Evolutionary conservation across 2,113 vertebrate genomes (phyloP).

Genomic region (Lepidothrix coronata): DNA sequence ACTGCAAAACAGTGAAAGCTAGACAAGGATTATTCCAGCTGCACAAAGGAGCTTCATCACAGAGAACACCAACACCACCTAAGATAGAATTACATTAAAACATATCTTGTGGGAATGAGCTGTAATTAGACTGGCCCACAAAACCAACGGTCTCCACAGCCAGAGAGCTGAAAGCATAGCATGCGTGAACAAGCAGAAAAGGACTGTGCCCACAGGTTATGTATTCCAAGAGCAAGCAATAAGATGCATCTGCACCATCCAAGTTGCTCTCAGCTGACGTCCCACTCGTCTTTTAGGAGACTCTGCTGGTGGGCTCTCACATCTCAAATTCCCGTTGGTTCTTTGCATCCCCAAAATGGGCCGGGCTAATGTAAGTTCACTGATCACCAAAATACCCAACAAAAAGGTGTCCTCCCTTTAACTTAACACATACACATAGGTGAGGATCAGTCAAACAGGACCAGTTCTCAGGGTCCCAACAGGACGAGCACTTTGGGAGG

Average conservation of each 20-base stretch:
- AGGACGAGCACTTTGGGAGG: not conserved
- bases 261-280: accelerated
- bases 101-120: not conserved
- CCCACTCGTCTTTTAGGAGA: not conserved
- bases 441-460: not conserved
- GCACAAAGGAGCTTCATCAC: not conserved
- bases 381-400: not conserved
- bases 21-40: not conserved
- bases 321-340: not conserved
- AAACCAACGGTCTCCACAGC: not conserved
- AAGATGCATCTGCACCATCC: not conserved
- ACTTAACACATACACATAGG: not conserved
- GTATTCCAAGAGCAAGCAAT: not conserved
- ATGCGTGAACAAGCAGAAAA: not conserved
- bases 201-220: not conserved
- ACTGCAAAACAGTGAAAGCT: not conserved
- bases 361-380: accelerated
- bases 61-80: not conserved
- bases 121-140: not conserved
- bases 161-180: not conserved
- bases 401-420: not conserved
- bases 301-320: not conserved
- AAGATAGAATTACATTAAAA: not conserved
- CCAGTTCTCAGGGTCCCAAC: not conserved
- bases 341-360: not conserved